Base-by-base conservation (phyloP, 2,113 vertebrate species). In the Zosterops lateralis region DNA sequence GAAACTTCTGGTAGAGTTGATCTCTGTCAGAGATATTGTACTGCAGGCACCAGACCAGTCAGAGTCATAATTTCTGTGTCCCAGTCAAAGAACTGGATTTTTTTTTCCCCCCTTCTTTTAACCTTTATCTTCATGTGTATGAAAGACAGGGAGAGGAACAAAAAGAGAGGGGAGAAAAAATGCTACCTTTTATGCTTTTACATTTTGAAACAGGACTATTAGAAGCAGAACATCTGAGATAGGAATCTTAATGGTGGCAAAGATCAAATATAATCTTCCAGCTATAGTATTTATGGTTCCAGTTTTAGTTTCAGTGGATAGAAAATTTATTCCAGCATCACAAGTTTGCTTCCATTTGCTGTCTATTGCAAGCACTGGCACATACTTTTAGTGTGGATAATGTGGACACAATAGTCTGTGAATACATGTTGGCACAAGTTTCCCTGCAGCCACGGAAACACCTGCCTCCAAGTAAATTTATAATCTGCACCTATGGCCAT, bases 391-490 rank as follows among this genome's bases (percentile, higher is more conserved):
- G 44, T 75, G 44, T 88, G 51, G 71, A 86, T 94, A 75, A 64
- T 88, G 75, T 92, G 93, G 93, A 96, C 95, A 86, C 1, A 13
- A 61, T 38, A 61, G 50, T 53, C 64, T 90, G 25, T 66, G 75
- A 95, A 77, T 89, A 76, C 67, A 87, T 51, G 70, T 91, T 96
- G 93, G 90, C 89, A 87, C 45, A 90, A 84, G 84, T 94, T 96
- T 62, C 79, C 58, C 75, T 91, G 84, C 87, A 97, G 78, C 80
- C 95, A 94, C n/a, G 36, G 96, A 96, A 97, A 97, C 97, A 97
- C 94, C 97, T 97, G 96, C 96, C 93, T 97, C 81, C 67, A 92
- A 96, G 91, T 92, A 96, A 94, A 97, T 97, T 97, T 97, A 97
- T 95, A 96, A 95, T 95, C 92, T 92, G 83, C 68, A 97, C 96